phyloP scores from a whole-genome alignment of 2,113 vertebrate species.

The Charadrius vociferus region DNA sequence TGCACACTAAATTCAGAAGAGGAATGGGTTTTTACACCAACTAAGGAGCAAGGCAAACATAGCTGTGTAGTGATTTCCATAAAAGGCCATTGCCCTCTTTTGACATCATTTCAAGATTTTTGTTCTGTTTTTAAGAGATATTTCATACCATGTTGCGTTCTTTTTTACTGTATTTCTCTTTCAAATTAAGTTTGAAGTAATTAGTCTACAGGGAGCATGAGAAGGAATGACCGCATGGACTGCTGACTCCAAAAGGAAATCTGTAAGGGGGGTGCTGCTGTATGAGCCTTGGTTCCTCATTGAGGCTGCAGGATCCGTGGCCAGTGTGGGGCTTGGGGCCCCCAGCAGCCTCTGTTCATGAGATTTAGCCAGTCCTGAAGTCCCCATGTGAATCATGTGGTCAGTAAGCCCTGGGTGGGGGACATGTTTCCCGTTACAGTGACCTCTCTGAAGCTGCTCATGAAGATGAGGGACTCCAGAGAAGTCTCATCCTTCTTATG shows the following conservation, averaged over 20 bases:
- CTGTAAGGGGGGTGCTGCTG: neutral
- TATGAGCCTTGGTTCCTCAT: neutral
- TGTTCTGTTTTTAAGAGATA: neutral
- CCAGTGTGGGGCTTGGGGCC: fast-evolving
- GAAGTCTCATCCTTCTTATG: neutral
- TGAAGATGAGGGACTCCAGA: neutral
- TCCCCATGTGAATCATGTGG: fast-evolving
- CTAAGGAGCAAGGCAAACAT: neutral
- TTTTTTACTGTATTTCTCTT: neutral
- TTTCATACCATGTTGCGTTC: neutral
- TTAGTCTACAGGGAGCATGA: neutral
- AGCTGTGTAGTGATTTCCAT: neutral
- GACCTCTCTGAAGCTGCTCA: neutral
- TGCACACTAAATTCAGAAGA: neutral
- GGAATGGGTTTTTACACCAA: neutral
- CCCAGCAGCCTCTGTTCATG: fast-evolving
- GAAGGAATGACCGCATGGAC: neutral
- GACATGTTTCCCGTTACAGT: neutral
- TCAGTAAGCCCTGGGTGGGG: neutral
- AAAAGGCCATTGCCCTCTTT: neutral
- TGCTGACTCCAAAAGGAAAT: neutral
- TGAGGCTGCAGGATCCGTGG: neutral
- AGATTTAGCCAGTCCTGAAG: neutral
- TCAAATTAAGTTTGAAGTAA: neutral
- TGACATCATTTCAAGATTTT: neutral